These are phyloP conservation scores for Pelochelys cantorii DNA, from an alignment of 2,797 vertebrate species.

Conservation along the genomic window DNA sequence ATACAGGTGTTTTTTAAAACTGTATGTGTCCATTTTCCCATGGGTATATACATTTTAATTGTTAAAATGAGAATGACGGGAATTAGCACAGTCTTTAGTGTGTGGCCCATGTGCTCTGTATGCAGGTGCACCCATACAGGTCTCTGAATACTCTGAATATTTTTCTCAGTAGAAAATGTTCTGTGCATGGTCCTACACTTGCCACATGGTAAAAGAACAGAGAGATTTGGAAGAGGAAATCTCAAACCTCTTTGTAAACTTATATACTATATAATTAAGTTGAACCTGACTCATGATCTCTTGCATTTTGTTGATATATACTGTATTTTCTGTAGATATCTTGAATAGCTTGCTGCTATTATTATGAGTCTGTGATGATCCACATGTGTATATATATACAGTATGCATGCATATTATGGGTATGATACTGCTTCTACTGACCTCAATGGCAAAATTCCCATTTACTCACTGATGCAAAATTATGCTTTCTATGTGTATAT, in stretches of 20 bases:
- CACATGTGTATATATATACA: background rate
- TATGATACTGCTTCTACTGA: background rate
- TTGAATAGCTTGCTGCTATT: background rate
- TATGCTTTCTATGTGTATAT: background rate
- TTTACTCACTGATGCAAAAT: background rate
- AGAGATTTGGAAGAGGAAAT: background rate
- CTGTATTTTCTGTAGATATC: background rate
- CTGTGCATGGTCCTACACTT: rapidly evolving
- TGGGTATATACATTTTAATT: background rate
- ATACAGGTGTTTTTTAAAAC: background rate
- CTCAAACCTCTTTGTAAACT: background rate
- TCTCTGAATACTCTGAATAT: background rate
- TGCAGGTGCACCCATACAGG: background rate
- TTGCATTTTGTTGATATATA: background rate
- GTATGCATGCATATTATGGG: background rate
- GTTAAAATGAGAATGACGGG: background rate
- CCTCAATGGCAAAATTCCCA: background rate
- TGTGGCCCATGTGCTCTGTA: background rate
- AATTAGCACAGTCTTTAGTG: background rate
- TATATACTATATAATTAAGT: background rate
- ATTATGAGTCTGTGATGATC: background rate
- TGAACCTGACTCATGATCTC: background rate
- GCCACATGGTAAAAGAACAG: background rate
- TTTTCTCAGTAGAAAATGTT: rapidly evolving
- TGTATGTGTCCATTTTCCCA: background rate